These are phyloP conservation scores for Sarcophaga bullata DNA, from an alignment of 1,140 invertebrate genomes.

Conservation along the genomic window DNA sequence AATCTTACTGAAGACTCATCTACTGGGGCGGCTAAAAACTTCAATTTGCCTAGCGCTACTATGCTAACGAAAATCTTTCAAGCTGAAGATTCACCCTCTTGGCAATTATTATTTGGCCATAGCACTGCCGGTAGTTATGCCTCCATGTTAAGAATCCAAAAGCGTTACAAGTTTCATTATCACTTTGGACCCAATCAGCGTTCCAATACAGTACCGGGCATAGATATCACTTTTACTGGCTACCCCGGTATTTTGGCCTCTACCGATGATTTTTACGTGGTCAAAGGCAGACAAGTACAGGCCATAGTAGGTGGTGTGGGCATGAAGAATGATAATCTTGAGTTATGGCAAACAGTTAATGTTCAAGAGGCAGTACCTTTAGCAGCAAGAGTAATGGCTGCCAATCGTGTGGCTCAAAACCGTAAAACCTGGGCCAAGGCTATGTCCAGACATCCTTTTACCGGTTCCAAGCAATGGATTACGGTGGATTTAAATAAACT, in stretches of 20 bases:
- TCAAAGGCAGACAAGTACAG: constrained; percentile 69
- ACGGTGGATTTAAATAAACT: constrained; percentile 77
- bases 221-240: constrained; percentile 81
- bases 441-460: constrained; percentile 77
- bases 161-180: constrained; percentile 88
- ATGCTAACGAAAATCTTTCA: constrained; percentile 59
- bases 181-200: constrained; percentile 70
- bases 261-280: constrained; percentile 86
- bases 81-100: constrained; percentile 49
- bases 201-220: constrained; percentile 74
- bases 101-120: constrained; percentile 66
- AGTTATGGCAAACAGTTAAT: constrained; percentile 69
- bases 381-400: constrained; percentile 83
- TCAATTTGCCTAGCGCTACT: constrained; percentile 61
- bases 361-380: constrained; percentile 75
- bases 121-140: constrained; percentile 75
- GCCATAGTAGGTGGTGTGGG: constrained; percentile 71
- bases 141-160: constrained; percentile 89
- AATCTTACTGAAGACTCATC: constrained; percentile 9
- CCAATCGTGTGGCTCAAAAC: constrained; percentile 81
- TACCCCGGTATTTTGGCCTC: constrained; percentile 90
- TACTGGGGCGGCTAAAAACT: constrained; percentile 52
- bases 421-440: constrained; percentile 77
- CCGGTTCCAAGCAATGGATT: constrained; percentile 91
- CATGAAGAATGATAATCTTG: constrained; percentile 69